phyloP scores from a whole-genome alignment of 2,113 vertebrate species.

The Thamnaconus septentrionalis region DNA sequence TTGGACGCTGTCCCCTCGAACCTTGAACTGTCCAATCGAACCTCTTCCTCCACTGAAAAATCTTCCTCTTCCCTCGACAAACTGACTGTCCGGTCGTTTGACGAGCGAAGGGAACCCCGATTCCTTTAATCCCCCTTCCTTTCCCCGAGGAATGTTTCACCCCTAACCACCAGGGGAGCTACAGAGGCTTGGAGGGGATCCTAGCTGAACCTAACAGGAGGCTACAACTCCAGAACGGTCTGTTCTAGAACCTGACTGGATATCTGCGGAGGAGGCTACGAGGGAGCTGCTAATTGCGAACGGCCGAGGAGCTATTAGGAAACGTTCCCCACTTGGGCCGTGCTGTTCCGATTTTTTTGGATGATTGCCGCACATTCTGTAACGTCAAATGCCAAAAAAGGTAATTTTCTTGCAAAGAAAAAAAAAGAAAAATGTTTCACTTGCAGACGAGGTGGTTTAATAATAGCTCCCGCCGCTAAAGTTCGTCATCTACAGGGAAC shows the following conservation, averaged over 20 bases:
- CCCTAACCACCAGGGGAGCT: slow-evolving; percentile 16
- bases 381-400: background rate
- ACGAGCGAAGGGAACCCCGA: slow-evolving; percentile 6
- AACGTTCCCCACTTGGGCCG: background rate
- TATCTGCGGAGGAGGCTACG: background rate
- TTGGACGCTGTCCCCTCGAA: no score
- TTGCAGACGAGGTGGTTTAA: background rate
- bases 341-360: background rate
- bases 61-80: slow-evolving; percentile 8
- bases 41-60: background rate
- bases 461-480: background rate
- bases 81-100: slow-evolving; percentile 1
- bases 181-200: background rate
- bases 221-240: no score
- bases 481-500: slow-evolving; percentile 22
- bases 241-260: no score
- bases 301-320: slow-evolving; percentile 5
- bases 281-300: background rate
- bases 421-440: background rate
- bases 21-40: background rate
- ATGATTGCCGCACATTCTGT: no score
- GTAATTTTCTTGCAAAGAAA: background rate
- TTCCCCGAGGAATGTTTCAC: background rate
- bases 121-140: slow-evolving; percentile 8
- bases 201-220: no score